These are phyloP conservation scores for Drosophila watanabei DNA, from an alignment of 1,140 invertebrate species.

Conservation along the genomic window DNA sequence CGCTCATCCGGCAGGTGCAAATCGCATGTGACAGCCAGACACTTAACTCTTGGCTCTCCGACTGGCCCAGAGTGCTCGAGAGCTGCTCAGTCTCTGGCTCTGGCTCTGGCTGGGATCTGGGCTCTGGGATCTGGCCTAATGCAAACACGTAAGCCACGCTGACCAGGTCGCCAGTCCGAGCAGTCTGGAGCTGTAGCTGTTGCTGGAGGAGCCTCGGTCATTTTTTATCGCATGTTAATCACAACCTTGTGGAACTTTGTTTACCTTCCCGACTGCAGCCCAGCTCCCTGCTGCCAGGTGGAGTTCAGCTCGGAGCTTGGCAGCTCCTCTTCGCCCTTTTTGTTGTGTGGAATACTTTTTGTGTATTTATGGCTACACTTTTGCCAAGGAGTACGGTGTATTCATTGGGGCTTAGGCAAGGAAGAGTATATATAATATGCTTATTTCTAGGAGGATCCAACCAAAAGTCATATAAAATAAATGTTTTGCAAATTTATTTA, in stretches of 20 bases:
- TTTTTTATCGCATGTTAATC: slow-evolving; percentile 84
- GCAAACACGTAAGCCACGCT: slow-evolving; percentile 75
- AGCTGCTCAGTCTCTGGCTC: slow-evolving; percentile 12
- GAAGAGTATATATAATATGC: no score
- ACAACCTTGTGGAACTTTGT: slow-evolving; percentile 83
- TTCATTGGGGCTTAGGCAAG: slow-evolving; percentile 16
- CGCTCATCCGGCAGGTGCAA: slow-evolving; percentile 82
- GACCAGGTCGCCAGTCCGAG: slow-evolving; percentile 52
- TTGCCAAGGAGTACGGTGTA: slow-evolving; percentile 35
- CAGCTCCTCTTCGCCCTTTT: slow-evolving; percentile 50
- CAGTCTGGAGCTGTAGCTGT: slow-evolving; percentile 28
- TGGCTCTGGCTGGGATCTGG: slow-evolving; percentile 1
- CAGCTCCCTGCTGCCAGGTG: slow-evolving; percentile 31
- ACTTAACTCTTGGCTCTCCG: slow-evolving; percentile 76
- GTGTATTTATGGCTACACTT: slow-evolving; percentile 56
- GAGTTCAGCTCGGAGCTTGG: slow-evolving; percentile 1
- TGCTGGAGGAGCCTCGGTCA: slow-evolving; percentile 55
- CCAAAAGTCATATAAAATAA: background rate
- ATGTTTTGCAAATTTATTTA: background rate
- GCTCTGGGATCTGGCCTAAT: slow-evolving; percentile 53
- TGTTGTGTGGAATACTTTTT: slow-evolving; percentile 59
- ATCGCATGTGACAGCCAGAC: slow-evolving; percentile 83
- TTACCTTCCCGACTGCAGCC: slow-evolving; percentile 59
- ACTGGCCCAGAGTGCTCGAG: slow-evolving; percentile 59
- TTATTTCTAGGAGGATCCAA: no score